A percentile compares a stretch with the other conserved stretches of the same genome.
phyloP scores from a whole-genome alignment of 1,140 invertebrate genomes.

The Macrotrachela quadricornifera region DNA sequence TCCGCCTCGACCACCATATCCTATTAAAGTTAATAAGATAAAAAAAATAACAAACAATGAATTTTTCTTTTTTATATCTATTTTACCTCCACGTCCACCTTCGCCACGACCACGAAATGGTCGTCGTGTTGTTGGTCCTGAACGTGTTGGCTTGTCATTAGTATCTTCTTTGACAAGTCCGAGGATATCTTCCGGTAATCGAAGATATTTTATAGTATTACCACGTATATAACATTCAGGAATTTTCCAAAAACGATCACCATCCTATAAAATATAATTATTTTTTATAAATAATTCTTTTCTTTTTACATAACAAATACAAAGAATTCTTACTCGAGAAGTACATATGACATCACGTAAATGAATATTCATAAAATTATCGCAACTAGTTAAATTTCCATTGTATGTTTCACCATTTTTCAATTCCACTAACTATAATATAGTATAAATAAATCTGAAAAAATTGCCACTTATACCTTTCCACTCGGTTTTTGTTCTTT shows the following conservation, averaged over 20 bases:
- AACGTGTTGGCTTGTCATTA: constrained; percentile 23
- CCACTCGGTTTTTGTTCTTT: neutral
- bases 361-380: constrained; percentile 99
- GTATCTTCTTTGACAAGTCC: constrained; percentile 94
- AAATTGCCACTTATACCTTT: constrained; percentile 9
- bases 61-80: no score
- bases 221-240: constrained; percentile 95
- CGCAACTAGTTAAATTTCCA: constrained; percentile 89
- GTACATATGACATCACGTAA: constrained; percentile 95
- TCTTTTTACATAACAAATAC: neutral
- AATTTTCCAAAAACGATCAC: constrained; percentile 97
- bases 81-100: no score
- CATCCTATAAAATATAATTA: constrained; percentile 47
- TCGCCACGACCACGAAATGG: no score
- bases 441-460: constrained; percentile 13
- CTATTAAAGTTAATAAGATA: constrained; percentile 24
- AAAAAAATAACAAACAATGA: no score
- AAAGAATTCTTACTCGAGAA: constrained; percentile 50
- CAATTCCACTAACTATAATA: constrained; percentile 79
- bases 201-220: constrained; percentile 92
- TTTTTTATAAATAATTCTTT: neutral
- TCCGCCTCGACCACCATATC: constrained; percentile 18
- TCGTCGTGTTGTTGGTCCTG: no score
- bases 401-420: constrained; percentile 99
- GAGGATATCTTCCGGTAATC: constrained; percentile 96